phyloP scores from a whole-genome alignment of 2,888 invertebrate genomes.

The Eupithecia inturbata region DNA sequence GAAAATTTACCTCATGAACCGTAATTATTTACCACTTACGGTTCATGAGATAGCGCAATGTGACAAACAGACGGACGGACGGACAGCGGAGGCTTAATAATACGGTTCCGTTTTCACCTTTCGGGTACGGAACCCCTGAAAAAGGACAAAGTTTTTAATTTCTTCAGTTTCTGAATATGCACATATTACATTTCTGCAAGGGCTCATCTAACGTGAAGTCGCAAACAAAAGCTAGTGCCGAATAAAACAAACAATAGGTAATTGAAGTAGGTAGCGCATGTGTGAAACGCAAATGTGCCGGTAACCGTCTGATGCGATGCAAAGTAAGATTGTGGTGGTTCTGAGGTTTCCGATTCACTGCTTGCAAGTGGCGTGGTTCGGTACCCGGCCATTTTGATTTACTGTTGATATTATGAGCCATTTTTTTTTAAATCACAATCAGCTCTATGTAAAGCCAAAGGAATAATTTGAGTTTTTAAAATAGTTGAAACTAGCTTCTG shows the following conservation, averaged over 20 bases:
- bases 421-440: no score
- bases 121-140: no score
- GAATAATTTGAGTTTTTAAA: no score
- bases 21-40: no score
- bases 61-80: no score
- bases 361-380: neutral
- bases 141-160: neutral
- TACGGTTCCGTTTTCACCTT: no score
- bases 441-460: no score
- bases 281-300: conserved; percentile 13
- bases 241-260: conserved; percentile 2
- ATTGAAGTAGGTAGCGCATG: neutral
- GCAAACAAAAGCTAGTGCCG: neutral
- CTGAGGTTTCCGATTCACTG: conserved; percentile 15
- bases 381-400: neutral
- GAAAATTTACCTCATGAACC: no score
- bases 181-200: neutral
- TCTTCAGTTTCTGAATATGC: neutral
- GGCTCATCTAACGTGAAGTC: neutral
- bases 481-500: no score
- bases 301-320: conserved; percentile 16
- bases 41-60: no score
- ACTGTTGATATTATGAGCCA: neutral
- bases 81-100: no score
- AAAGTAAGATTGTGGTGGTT: conserved; percentile 26